Evolutionary conservation across 2,888 invertebrate genomes (phyloP).

Genomic region (Chymomyza caudatula): DNA sequence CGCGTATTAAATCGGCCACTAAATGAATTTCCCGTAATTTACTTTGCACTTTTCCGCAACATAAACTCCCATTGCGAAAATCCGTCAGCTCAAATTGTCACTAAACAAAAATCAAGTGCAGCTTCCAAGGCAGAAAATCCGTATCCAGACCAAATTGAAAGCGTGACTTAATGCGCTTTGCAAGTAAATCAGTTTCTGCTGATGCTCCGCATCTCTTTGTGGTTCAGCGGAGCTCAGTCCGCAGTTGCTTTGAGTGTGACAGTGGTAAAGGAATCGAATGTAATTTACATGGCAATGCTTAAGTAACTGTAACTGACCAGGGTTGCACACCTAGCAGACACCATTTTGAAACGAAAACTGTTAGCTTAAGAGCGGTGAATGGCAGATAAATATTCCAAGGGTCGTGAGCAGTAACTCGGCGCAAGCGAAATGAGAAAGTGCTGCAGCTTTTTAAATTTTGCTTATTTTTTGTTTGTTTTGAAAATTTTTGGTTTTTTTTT

Average conservation of each 20-base stretch:
- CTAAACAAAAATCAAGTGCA: background rate
- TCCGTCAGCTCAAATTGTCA: conserved; percentile 1
- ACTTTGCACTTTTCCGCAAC: conserved; percentile 4
- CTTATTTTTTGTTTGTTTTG: conserved; percentile 12
- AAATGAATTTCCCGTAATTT: background rate
- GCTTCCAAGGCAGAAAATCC: background rate
- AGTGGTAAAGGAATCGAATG: background rate
- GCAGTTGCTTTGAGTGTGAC: background rate
- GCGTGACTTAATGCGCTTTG: background rate
- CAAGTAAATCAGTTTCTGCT: background rate
- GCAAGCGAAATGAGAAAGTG: conserved; percentile 39
- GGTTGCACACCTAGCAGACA: conserved; percentile 11
- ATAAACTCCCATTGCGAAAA: conserved; percentile 2
- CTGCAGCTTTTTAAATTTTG: conserved; percentile 41
- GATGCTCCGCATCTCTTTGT: background rate
- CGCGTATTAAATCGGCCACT: background rate
- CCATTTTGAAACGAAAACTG: background rate
- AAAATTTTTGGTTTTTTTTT: conserved; percentile 42
- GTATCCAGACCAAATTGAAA: conserved; percentile 6
- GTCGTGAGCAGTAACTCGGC: conserved; percentile 36
- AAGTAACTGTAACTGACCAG: conserved; percentile 12
- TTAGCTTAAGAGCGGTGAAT: background rate
- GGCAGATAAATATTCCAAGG: conserved; percentile 31
- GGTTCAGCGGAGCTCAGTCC: background rate
- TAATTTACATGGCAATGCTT: conserved; percentile 16